Conservation (phyloP, 2,113 vertebrate species). For the Stictonetta naevosa region DNA sequence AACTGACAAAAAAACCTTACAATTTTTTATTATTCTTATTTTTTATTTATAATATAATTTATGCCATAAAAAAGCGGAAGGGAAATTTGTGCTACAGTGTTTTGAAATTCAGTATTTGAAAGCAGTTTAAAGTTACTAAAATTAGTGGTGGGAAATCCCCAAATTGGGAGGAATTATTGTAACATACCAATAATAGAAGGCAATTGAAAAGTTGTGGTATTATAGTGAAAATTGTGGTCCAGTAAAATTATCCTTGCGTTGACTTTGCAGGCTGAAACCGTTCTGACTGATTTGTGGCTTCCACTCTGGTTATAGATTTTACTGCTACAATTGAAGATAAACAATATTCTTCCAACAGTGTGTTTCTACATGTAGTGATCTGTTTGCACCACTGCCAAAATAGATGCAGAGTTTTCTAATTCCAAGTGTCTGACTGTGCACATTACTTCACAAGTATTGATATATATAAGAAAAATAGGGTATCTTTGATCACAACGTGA, state of each 20-base stretch:
- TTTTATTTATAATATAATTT: background rate
- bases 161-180: background rate
- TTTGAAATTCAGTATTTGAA: background rate
- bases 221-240: background rate
- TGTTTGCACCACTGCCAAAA: background rate
- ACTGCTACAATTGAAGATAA: background rate
- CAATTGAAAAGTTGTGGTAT: background rate
- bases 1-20: background rate
- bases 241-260: background rate
- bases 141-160: background rate
- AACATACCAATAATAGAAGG: background rate
- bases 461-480: background rate
- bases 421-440: background rate
- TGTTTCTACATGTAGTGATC: background rate
- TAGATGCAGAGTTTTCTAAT: background rate
- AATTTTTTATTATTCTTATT: background rate
- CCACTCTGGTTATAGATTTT: background rate
- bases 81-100: background rate
- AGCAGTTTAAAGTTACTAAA: background rate
- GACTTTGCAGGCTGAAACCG: background rate
- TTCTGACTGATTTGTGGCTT: background rate
- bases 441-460: background rate
- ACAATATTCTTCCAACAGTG: background rate
- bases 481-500: background rate
- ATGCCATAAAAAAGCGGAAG: background rate